Base-by-base conservation (phyloP, 30 jellyfish, hydroid and myxozoan species). In the Nemopilema nomurai region DNA sequence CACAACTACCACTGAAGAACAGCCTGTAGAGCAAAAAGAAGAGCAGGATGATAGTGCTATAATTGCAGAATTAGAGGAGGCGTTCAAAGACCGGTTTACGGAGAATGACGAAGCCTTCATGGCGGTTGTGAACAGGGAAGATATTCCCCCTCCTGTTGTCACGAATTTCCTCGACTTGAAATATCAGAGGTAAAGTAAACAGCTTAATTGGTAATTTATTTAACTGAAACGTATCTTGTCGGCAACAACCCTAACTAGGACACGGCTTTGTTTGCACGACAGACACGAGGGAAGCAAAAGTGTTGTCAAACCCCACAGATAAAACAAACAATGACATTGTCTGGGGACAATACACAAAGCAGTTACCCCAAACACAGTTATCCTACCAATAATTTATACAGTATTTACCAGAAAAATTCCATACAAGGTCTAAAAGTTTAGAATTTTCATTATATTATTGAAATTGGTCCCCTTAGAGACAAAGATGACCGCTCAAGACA, bases 401-500 rank as follows among this genome's bases (percentile, higher is more conserved):
- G n/a, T n/a, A n/a, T n/a, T n/a, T n/a, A n/a, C n/a, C n/a, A n/a
- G n/a, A n/a, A n/a, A n/a, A n/a, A n/a, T n/a, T n/a, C n/a, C n/a
- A n/a, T n/a, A n/a, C n/a, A n/a, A n/a, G n/a, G n/a, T n/a, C n/a
- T n/a, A n/a, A n/a, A 13, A 41, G 57, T 41, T 41, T 41, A 3
- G 57, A 3, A 13, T 3, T 41, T 69, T 69, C 24, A 4, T 21
- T 18, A 23, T 69, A 18, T 29, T 16, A 23, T n/a, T n/a, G 29
- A 21, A 28, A 17, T 28, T 64, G n/a, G 30, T 49, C 8, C 1
- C 19, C 9, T 53, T 65, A 84, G 93, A 27, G 93, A 84, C 70
- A 73, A 69, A 63, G 93, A 84, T 65, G 93, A 84, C 28, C 84
- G 85, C n/a, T 70, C 91, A 51, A 73, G 93, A 30, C 87, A 84